Evolutionary conservation across 2,113 vertebrate species (phyloP), one percentile per base, ranked within the genome.

Genomic region (Cranoglanis bouderius): DNA sequence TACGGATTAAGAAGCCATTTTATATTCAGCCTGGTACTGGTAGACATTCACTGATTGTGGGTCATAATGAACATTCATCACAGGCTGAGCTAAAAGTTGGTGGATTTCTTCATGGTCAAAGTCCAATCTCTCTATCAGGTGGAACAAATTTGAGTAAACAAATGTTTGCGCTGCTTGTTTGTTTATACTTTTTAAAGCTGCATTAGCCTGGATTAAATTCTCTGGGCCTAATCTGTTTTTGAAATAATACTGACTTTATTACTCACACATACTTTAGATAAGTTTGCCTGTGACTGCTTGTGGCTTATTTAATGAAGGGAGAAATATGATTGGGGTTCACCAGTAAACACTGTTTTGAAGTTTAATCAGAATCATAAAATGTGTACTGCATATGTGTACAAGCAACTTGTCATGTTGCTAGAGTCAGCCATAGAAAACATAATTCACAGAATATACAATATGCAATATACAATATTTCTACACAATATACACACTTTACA

Each of bases 71-170:
- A 24, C 53, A 35, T 51, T 29, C 24, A 59, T 8, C 35, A 59
- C 51, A 35, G 65, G 51, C 29, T 78, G 49, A 70, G 35, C 6
- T 74, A 57, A 59, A 65, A 82, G 77, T 49, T 32, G 26, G 75
- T 49, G 35, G n/a, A 57, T 53, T 84, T 78, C 57, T 86, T 88
- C 18, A 38, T 82, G 88, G 88, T 57, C 88, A 91, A 89, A 65
- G 86, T 89, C 59, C 88, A 88, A 26, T 85, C 13, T n/a, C 81
- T 82, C 14, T 75, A 49, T 43, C 57, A 80, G n/a, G 53, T 65
- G 63, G 3, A 35, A 46, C 29, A 67, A 24, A 13, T 43, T n/a
- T 38, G n/a, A 70, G 51, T 61, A 43, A 85, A 65, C 40, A 4
- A 88, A n/a, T n/a, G 63, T 21, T 77, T 49, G 40, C 35, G 53